Percentiles rank a stretch among this genome's conserved stretches.
These are phyloP conservation scores for Vicugna pacos DNA, from an alignment of 2,113 vertebrate species.

Conservation along the genomic window DNA sequence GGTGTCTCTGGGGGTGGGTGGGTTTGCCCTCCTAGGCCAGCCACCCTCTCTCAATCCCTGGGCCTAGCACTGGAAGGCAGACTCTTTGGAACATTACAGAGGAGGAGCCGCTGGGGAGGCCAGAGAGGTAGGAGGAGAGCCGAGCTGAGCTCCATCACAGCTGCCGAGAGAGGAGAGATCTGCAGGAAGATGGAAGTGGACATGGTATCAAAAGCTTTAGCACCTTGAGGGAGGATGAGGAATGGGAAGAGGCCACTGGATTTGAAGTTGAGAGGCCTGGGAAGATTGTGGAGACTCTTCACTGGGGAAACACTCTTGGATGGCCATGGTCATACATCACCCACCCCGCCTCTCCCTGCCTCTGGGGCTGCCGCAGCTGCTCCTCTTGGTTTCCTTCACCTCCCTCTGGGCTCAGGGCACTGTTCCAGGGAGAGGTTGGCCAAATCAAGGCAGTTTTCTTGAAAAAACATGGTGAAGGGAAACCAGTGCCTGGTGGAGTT, in stretches of 20 bases:
- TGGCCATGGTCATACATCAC: fast-evolving
- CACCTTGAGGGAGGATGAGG: background rate
- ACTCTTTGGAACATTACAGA: background rate
- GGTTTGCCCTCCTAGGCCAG: background rate
- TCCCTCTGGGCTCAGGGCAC: background rate
- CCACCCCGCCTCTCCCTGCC: background rate
- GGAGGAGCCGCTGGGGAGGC: background rate
- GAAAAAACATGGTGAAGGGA: background rate
- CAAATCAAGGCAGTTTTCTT: background rate
- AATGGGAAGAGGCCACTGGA: background rate
- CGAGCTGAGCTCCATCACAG: background rate
- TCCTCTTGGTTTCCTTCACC: background rate
- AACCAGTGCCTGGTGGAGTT: background rate
- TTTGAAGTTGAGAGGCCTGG: background rate
- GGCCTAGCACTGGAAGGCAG: background rate
- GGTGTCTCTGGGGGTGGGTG: background rate
- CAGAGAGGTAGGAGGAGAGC: background rate
- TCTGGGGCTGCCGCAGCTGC: background rate
- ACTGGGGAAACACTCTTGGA: background rate
- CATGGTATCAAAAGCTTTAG: background rate
- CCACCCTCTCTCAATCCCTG: background rate
- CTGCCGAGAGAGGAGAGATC: background rate
- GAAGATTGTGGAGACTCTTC: background rate
- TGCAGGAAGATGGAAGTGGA: background rate
- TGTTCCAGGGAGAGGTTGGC: background rate